A percentile compares a stretch with the other conserved stretches of the same genome.
phyloP scores from a whole-genome alignment of 2,797 vertebrate species.

The Melanotaenia nigrans region DNA sequence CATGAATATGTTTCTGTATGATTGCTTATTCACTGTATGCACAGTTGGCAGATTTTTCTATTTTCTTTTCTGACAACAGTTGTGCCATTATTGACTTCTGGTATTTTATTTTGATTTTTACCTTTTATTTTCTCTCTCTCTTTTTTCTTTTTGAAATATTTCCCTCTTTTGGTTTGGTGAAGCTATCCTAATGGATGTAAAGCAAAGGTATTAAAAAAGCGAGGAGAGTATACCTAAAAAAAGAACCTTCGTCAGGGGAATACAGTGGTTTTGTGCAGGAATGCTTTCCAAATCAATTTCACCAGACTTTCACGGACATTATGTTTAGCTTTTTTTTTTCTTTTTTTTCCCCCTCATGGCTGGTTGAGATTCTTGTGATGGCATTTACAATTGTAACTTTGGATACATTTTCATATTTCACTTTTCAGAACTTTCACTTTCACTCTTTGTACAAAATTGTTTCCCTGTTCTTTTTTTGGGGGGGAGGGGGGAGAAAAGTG shows the following conservation, averaged over 20 bases:
- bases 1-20: constrained; percentile 84
- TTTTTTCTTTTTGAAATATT: constrained; percentile 82
- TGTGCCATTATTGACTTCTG: constrained; percentile 87
- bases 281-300: constrained; percentile 60
- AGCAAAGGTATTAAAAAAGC: constrained; percentile 60
- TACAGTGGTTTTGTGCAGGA: constrained; percentile 49
- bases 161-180: constrained; percentile 92
- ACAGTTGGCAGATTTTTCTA: constrained; percentile 83
- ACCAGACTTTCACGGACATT: constrained; percentile 60
- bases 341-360: constrained; percentile 61
- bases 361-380: constrained; percentile 79
- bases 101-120: constrained; percentile 80
- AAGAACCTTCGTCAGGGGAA: constrained; percentile 55
- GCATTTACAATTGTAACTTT: constrained; percentile 80
- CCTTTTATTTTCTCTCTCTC: constrained; percentile 42
- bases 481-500: constrained; percentile 41
- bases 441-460: constrained; percentile 81
- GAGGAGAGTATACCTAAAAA: constrained; percentile 52
- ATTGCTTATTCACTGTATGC: constrained; percentile 77
- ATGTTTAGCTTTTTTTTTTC: constrained; percentile 18
- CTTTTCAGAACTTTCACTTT: constrained; percentile 79
- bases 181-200: constrained; percentile 93
- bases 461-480: constrained; percentile 63
- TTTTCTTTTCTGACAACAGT: constrained; percentile 88
- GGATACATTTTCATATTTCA: constrained; percentile 76